phyloP scores from a whole-genome alignment of 2,888 invertebrate species.

The Drosophila hamatofila region DNA sequence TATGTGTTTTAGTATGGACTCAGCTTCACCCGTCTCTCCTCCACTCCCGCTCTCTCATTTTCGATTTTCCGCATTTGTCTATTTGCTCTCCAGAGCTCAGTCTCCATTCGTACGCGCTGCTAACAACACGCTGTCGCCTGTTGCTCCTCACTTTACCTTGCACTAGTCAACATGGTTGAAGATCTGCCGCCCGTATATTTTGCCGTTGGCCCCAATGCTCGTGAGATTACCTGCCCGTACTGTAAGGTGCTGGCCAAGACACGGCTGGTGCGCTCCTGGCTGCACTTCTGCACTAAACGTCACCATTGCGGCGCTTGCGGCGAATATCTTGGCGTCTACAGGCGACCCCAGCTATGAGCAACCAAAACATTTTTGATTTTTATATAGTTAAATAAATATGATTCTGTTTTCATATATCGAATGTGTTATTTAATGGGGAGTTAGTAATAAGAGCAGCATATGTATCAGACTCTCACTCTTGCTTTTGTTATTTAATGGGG shows the following conservation, averaged over 20 bases:
- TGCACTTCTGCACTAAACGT: constrained; percentile 74
- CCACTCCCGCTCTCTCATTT: not conserved
- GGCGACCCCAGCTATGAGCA: constrained; percentile 81
- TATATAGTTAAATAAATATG: constrained; percentile 24
- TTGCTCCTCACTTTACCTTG: constrained; percentile 4
- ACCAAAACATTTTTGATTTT: not conserved
- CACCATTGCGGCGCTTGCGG: constrained; percentile 83
- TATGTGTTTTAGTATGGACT: not conserved
- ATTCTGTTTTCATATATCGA: constrained; percentile 6
- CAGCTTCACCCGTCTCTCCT: not conserved
- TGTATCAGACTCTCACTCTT: not conserved
- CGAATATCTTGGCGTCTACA: constrained; percentile 83
- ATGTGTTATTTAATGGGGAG: constrained; percentile 14
- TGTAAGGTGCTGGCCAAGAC: constrained; percentile 79
- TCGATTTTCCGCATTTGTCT: constrained; percentile 19
- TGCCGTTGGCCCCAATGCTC: constrained; percentile 82
- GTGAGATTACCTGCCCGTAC: constrained; percentile 83
- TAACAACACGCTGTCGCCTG: constrained; percentile 25
- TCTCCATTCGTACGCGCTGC: constrained; percentile 41
- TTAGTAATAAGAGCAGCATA: not conserved
- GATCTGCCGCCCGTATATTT: constrained; percentile 77
- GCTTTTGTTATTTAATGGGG: constrained; percentile 15
- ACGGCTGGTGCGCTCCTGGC: constrained; percentile 69
- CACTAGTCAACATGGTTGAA: constrained; percentile 52
- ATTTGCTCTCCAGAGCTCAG: constrained; percentile 44